Conservation (phyloP, 2,797 vertebrate species). For the Apodemus agrarius region DNA sequence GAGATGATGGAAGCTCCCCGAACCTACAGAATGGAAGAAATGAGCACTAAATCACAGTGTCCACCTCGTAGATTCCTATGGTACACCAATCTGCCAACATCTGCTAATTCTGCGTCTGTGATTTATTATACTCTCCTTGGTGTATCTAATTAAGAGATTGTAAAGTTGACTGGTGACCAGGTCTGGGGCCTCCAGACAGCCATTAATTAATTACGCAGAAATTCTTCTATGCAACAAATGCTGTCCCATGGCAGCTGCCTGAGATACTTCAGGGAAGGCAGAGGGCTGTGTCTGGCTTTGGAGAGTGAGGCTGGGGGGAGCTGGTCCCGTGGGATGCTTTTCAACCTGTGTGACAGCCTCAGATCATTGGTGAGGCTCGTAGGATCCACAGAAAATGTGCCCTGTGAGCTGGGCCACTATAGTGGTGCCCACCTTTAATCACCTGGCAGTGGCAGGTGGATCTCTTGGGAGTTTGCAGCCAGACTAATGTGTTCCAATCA, state of each 20-base stretch:
- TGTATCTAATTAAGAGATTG: constrained; percentile 57
- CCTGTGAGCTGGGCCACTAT: neutral
- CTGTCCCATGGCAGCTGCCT: neutral
- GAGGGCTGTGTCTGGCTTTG: neutral
- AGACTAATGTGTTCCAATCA: neutral
- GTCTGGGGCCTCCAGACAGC: constrained; percentile 29
- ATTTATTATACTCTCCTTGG: constrained; percentile 72
- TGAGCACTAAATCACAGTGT: constrained; percentile 58
- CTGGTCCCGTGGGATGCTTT: neutral
- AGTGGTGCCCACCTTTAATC: neutral
- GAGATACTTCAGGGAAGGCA: neutral
- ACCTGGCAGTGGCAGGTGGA: neutral
- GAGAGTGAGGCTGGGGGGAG: too few species aligned
- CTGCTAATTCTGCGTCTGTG: constrained; percentile 53
- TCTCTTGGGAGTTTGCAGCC: neutral
- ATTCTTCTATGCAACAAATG: neutral
- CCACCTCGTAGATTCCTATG: constrained; percentile 77
- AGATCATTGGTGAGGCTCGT: rapidly evolving
- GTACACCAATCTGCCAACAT: constrained; percentile 67
- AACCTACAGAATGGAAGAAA: constrained; percentile 55
- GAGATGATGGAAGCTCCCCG: constrained; percentile 73
- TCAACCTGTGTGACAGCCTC: neutral
- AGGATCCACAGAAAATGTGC: neutral
- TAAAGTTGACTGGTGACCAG: constrained; percentile 45
- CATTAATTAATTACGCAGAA: neutral